phyloP scores from a whole-genome alignment of 2,113 vertebrate genomes.

The Hemiprocne comata region DNA sequence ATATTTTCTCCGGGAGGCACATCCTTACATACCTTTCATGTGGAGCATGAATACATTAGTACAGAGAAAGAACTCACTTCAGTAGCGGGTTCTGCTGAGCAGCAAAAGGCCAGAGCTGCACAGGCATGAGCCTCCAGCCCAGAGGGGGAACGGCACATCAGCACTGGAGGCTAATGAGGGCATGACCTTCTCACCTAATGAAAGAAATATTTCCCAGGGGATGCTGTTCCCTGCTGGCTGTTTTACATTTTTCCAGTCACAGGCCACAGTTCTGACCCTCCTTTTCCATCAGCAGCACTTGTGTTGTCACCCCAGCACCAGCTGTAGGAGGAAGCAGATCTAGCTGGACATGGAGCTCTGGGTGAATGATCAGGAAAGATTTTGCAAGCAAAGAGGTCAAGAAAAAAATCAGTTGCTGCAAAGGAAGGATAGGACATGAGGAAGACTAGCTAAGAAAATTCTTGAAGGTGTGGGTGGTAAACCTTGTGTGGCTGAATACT shows the following conservation, averaged over 20 bases:
- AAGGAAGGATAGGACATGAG: background rate
- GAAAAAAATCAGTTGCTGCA: background rate
- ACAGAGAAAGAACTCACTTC: background rate
- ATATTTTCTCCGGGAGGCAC: background rate
- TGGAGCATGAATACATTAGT: background rate
- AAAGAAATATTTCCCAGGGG: background rate
- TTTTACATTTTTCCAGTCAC: background rate
- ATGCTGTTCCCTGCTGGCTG: background rate
- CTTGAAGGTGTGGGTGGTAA: background rate
- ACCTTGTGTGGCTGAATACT: background rate
- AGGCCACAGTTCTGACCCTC: background rate
- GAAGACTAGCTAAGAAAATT: background rate
- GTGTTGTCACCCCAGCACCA: background rate
- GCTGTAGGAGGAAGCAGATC: background rate
- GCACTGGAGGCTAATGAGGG: constrained; percentile 16
- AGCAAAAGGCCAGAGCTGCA: background rate
- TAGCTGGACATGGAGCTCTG: background rate
- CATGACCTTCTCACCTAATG: background rate
- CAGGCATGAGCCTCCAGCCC: background rate
- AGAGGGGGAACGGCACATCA: background rate
- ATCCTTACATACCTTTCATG: background rate
- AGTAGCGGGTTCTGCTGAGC: background rate
- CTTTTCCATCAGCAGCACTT: background rate
- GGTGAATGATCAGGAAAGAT: background rate
- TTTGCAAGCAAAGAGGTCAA: background rate